Conservation (phyloP, 2,113 vertebrate genomes). For the Phrynosoma blainvillii region DNA sequence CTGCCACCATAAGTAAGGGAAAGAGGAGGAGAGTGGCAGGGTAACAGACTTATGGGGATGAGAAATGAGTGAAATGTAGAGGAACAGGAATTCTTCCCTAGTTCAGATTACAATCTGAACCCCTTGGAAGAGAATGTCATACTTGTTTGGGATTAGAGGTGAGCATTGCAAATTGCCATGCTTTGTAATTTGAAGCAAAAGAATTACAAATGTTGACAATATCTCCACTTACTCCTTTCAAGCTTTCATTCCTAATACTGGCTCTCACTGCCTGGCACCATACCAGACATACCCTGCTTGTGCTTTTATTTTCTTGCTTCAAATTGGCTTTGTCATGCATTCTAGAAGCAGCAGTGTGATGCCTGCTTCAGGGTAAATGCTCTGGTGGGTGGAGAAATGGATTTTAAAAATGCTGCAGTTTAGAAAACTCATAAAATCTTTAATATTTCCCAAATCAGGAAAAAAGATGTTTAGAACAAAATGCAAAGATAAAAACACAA, state of each 20-base stretch:
- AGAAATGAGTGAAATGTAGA: neutral
- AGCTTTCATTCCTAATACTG: neutral
- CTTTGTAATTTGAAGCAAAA: neutral
- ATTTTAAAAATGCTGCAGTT: neutral
- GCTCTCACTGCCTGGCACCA: neutral
- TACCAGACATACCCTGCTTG: no score
- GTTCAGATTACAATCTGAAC: neutral
- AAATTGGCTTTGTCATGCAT: no score
- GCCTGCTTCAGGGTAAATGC: neutral
- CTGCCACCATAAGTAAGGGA: no score
- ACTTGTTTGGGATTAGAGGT: neutral
- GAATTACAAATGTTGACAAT: neutral
- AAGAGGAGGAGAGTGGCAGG: neutral
- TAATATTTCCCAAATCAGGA: conserved; percentile 5
- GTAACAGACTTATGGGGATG: neutral
- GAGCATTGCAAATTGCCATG: neutral
- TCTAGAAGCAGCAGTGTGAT: neutral
- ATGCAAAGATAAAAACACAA: conserved; percentile 27
- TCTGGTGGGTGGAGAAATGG: neutral
- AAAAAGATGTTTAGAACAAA: neutral
- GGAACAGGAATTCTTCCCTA: neutral
- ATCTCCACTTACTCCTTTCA: neutral
- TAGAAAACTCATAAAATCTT: conserved; percentile 14
- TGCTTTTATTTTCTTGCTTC: neutral
- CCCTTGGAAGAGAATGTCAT: neutral